Percentiles rank a stretch among this genome's conserved stretches.
phyloP scores from a whole-genome alignment of 1,140 invertebrate genomes.

The Sweltsa coloradensis region DNA sequence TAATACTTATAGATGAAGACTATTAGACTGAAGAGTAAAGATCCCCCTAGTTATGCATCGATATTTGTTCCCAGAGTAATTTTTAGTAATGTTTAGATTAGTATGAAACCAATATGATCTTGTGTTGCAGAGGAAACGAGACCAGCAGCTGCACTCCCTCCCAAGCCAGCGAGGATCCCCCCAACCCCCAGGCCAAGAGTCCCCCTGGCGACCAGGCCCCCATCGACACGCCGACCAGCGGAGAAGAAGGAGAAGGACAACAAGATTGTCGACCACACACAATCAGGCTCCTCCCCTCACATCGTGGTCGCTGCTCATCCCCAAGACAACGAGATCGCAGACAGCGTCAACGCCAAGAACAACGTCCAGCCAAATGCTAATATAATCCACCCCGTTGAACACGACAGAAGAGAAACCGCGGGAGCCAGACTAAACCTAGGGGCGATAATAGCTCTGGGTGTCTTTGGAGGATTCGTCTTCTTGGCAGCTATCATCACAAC shows the following conservation, averaged over 20 bases:
- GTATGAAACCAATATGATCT: too few species aligned
- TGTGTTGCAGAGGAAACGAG: too few species aligned
- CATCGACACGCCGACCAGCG: not conserved
- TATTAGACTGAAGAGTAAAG: too few species aligned
- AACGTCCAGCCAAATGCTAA: slow-evolving; percentile 37
- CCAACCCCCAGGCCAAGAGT: slow-evolving; percentile 12
- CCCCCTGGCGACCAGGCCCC: slow-evolving; percentile 2
- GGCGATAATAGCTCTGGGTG: slow-evolving; percentile 77
- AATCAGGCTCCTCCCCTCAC: slow-evolving; percentile 32
- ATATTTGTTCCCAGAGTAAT: too few species aligned
- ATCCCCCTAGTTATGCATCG: too few species aligned
- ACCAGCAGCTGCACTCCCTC: slow-evolving; percentile 18
- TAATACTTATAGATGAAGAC: too few species aligned
- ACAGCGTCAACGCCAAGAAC: slow-evolving; percentile 36
- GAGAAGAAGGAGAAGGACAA: not conserved
- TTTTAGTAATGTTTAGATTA: too few species aligned
- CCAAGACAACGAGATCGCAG: slow-evolving; percentile 42
- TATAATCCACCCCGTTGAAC: slow-evolving; percentile 45
- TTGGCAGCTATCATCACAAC: slow-evolving; percentile 80
- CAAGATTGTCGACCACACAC: not conserved
- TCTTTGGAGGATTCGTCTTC: slow-evolving; percentile 83
- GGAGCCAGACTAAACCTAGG: slow-evolving; percentile 67
- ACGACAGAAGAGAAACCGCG: slow-evolving; percentile 44
- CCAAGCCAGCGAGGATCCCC: slow-evolving; percentile 11
- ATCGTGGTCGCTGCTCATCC: slow-evolving; percentile 51